Evolutionary conservation across 2,797 vertebrate species (phyloP), one percentile per base, ranked within the genome.

Genomic region (Oryzias dopingdopingensis): DNA sequence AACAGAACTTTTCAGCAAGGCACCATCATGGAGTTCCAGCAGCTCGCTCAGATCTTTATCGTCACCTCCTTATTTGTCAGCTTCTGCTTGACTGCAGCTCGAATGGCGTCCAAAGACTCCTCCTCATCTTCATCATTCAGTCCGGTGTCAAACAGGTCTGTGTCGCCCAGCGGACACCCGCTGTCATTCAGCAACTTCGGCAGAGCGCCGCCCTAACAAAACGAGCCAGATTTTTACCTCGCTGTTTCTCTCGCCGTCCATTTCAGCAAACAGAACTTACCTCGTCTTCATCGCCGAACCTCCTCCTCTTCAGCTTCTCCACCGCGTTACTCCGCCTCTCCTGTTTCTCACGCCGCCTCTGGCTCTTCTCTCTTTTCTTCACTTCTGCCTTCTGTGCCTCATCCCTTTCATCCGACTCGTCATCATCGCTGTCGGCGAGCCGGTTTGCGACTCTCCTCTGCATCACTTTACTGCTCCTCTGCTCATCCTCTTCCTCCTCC

Each of bases 61-160:
- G 40, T 6, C 49, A 86, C 88, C 84, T 94, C 91, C 0, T 88
- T 77, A 10, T 92, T 91, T 56, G 92, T 96, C 0, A 93, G 69
- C 83, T 95, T 97, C 54, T 89, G 86, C 81, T 91, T 95, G 47
- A 95, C 80, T 0, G 92, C 90, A 0, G 92, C 89, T 77, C 94
- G 80, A 59, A 98, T 96, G 18, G 92, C 92, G 40, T 96, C 93
- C 44, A 98, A 67, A 0, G 96, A 98, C 74, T 96, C 90, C 55
- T 92, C 94, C 42, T 94, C 93, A 22, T 92, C 91, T 14, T 92
- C 92, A 1, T 93, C 92, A 8, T 93, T 93, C 60, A 97, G 76
- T 42, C 94, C 95, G 4, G 94, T 92, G 54, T 98, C 95, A 83
- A 95, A 99, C 60, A 99, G 92, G 5, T 98, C 96, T 6, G 90